Conservation (phyloP, 2,888 invertebrate genomes). For the Rhogogaster chlorosoma region DNA sequence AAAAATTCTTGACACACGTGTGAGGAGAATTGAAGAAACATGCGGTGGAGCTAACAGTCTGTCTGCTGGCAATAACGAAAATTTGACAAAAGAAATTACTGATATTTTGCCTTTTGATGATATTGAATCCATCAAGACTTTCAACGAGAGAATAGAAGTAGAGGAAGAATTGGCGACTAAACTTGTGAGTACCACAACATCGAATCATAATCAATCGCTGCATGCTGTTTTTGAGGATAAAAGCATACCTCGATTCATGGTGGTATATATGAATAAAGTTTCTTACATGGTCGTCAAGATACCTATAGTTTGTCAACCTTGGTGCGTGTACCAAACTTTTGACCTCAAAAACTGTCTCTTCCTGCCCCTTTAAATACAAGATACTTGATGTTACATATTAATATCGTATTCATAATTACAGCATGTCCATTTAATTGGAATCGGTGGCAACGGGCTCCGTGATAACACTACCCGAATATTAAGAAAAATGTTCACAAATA, state of each 20-base stretch:
- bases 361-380: not conserved
- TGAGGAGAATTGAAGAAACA: not conserved
- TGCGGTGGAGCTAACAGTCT: slow-evolving; percentile 6
- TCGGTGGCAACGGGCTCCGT: not conserved
- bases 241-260: not conserved
- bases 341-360: slow-evolving; percentile 5
- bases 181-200: slow-evolving; percentile 14
- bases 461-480: slow-evolving; percentile 27
- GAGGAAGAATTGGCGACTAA: too few species aligned
- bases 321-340: not conserved
- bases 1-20: not conserved
- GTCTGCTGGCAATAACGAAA: not conserved
- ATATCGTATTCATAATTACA: slow-evolving; percentile 15
- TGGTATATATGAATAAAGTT: not conserved
- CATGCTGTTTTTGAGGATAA: slow-evolving; percentile 4
- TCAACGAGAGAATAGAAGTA: not conserved
- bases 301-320: slow-evolving; percentile 9
- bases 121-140: slow-evolving; percentile 4
- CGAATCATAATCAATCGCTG: not conserved
- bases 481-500: slow-evolving; percentile 5
- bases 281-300: not conserved
- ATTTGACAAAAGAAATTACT: slow-evolving; percentile 2
- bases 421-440: slow-evolving; percentile 15
- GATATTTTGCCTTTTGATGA: slow-evolving; percentile 6
- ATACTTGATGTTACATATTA: not conserved